phyloP scores from a whole-genome alignment of 2,797 vertebrate genomes.

The Stomatorhinus walkeri region DNA sequence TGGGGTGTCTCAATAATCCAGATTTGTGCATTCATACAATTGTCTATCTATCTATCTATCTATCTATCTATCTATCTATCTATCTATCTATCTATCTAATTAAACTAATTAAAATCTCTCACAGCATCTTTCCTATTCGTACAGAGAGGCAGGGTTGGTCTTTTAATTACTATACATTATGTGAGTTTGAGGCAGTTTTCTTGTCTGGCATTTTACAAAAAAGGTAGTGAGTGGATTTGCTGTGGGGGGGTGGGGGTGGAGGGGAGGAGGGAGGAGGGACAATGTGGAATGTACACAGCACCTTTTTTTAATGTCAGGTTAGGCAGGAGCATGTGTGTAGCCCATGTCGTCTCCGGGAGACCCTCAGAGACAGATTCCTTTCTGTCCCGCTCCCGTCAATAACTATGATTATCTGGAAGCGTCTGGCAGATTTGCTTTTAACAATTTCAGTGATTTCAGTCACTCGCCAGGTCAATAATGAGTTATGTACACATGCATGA shows the following conservation, averaged over 20 bases:
- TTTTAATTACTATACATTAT: constrained; percentile 43
- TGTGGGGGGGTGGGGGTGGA: not conserved
- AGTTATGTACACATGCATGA: not conserved
- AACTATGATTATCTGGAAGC: not conserved
- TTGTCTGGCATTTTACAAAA: constrained; percentile 23
- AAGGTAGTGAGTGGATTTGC: not conserved
- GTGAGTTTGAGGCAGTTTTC: constrained; percentile 35
- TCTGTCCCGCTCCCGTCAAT: not conserved
- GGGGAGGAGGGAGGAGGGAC: not conserved
- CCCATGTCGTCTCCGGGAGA: constrained; percentile 13
- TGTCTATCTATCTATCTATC: not conserved
- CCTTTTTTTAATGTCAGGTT: constrained; percentile 28
- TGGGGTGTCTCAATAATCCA: not conserved
- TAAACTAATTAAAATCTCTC: constrained; percentile 25
- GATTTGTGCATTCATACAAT: not conserved
- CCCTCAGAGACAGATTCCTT: not conserved
- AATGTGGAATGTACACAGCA: constrained; percentile 14
- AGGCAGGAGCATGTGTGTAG: constrained; percentile 25
- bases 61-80: not conserved
- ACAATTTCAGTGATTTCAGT: not conserved
- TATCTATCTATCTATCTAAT: not conserved
- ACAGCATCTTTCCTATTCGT: constrained; percentile 38
- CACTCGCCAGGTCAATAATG: not conserved
- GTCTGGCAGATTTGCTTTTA: not conserved
- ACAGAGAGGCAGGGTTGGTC: constrained; percentile 39